Conservation (phyloP, 2,888 invertebrate genomes). For the Papilio demoleus region DNA sequence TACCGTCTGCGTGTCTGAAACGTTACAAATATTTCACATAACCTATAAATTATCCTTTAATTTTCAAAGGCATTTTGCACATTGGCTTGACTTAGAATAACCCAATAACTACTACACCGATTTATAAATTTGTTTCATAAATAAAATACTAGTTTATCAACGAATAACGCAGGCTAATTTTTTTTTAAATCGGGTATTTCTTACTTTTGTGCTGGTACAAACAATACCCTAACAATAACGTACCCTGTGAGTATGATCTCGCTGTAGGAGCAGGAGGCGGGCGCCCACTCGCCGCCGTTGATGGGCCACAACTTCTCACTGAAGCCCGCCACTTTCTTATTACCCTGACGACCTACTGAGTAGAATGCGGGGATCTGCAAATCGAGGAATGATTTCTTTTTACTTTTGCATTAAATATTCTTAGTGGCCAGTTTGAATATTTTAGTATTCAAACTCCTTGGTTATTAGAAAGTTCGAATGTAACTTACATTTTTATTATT, state of each 20-base stretch:
- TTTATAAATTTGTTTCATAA: background rate
- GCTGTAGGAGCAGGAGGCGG: constrained; percentile 97
- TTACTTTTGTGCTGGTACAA: no score
- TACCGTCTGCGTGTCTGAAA: constrained; percentile 98
- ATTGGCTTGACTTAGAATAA: background rate
- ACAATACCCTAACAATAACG: no score
- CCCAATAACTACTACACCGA: background rate
- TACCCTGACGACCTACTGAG: constrained; percentile 92
- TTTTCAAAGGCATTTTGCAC: no score
- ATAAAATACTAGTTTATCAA: background rate
- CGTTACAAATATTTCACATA: constrained; percentile 21
- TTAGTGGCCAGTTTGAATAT: background rate
- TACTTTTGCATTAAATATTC: no score
- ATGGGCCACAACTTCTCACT: constrained; percentile 98
- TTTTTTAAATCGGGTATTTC: no score
- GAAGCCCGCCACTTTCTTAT: constrained; percentile 91
- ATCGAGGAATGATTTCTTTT: background rate
- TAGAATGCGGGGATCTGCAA: constrained; percentile 93
- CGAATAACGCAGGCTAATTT: background rate
- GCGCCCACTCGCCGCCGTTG: constrained; percentile 97
- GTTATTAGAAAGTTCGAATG: no score
- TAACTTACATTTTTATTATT: no score
- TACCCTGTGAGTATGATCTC: constrained; percentile 99
- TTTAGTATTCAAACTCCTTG: background rate
- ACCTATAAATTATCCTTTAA: no score